A percentile compares a stretch with the other conserved stretches of the same genome.
Conservation (phyloP, 2,888 invertebrate genomes). For the Caenorhabditis uteleia region DNA sequence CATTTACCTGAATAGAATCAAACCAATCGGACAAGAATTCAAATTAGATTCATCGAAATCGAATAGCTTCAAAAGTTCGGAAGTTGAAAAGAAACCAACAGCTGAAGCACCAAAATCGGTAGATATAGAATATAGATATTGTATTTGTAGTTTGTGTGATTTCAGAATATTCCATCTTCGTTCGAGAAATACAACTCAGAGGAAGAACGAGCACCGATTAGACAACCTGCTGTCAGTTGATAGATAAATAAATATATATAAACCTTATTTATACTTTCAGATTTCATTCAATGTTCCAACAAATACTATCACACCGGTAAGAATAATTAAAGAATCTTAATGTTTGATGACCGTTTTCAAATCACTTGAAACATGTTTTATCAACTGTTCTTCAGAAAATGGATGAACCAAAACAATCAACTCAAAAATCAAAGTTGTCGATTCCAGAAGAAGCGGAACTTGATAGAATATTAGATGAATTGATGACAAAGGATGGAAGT, state of each 20-base stretch:
- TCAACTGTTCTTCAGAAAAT: not conserved
- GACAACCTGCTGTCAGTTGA: no score
- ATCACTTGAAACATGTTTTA: not conserved
- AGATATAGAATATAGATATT: not conserved
- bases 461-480: conserved; percentile 24
- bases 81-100: conserved; percentile 1
- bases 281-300: no score
- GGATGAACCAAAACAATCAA: conserved; percentile 3
- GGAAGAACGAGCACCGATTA: conserved; percentile 15
- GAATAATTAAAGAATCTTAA: no score
- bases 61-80: not conserved
- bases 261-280: not conserved
- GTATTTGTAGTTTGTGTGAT: no score
- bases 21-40: conserved; percentile 39
- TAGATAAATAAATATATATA: no score
- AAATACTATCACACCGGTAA: no score
- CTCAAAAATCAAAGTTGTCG: conserved; percentile 15
- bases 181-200: conserved; percentile 28
- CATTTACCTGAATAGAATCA: conserved; percentile 45
- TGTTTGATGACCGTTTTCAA: not conserved
- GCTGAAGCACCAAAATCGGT: not conserved
- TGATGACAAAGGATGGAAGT: conserved; percentile 21
- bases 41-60: not conserved
- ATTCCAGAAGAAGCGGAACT: conserved; percentile 31
- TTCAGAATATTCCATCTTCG: conserved; percentile 19